These are phyloP conservation scores for Aethes cnicana DNA, from an alignment of 2,888 invertebrate genomes.

Conservation along the genomic window DNA sequence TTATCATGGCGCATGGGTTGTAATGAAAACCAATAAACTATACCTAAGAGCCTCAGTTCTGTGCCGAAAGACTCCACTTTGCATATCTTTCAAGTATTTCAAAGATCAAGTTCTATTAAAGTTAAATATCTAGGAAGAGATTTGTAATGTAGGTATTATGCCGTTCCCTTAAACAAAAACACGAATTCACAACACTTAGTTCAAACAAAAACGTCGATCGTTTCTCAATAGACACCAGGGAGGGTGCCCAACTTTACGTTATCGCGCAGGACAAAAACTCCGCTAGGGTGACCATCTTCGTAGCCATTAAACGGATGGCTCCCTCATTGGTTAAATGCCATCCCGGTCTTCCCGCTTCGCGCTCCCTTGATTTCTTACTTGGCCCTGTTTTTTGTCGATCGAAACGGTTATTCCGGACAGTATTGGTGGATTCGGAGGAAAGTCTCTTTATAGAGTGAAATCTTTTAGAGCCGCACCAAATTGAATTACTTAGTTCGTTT, in stretches of 20 bases:
- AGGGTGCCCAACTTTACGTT: slow-evolving; percentile 17
- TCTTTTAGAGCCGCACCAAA: slow-evolving; percentile 16
- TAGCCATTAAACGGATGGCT: slow-evolving; percentile 23
- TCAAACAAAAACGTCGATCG: not conserved
- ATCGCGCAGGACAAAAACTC: slow-evolving; percentile 15
- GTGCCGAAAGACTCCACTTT: no score
- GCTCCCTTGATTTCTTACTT: slow-evolving; percentile 29
- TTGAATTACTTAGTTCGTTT: slow-evolving; percentile 25
- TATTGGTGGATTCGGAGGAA: slow-evolving; percentile 25
- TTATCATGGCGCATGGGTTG: no score
- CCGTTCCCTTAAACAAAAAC: no score
- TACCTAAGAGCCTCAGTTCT: no score
- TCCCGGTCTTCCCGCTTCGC: slow-evolving; percentile 13
- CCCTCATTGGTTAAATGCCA: slow-evolving; percentile 24
- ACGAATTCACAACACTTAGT: not conserved
- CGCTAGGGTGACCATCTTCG: slow-evolving; percentile 27
- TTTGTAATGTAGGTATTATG: no score
- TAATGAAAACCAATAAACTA: no score
- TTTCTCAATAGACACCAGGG: not conserved
- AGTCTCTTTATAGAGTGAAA: slow-evolving; percentile 19
- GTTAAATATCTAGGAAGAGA: no score
- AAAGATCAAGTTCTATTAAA: no score
- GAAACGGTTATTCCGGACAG: slow-evolving; percentile 28
- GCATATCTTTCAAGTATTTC: no score
- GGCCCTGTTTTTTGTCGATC: slow-evolving; percentile 20